Evolutionary conservation across 2,113 vertebrate species (phyloP).

Genomic region (Collichthys lucidus): DNA sequence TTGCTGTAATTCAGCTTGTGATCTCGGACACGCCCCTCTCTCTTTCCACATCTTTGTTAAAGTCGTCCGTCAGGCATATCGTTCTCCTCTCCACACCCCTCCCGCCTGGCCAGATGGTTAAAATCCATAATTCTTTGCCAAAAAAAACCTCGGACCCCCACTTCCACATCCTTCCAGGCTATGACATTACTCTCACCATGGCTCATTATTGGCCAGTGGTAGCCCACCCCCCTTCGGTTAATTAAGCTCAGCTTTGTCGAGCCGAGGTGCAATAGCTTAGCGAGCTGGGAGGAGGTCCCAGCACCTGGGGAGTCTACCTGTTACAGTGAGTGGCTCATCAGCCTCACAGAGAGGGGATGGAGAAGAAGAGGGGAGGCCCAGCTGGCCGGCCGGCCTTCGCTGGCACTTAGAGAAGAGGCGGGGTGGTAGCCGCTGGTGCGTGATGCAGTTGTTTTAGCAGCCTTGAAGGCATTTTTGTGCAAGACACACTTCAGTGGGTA

Average conservation of each 20-base stretch:
- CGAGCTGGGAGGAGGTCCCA: slow-evolving; percentile 80
- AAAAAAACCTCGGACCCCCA: slow-evolving; percentile 55
- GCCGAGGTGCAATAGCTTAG: slow-evolving; percentile 87
- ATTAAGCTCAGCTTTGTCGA: slow-evolving; percentile 96
- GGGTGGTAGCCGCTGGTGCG: slow-evolving; percentile 71
- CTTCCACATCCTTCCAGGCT: slow-evolving; percentile 61
- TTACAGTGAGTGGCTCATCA: slow-evolving; percentile 80
- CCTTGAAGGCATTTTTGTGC: slow-evolving; percentile 59
- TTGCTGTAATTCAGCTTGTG: slow-evolving; percentile 89
- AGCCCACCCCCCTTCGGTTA: slow-evolving; percentile 85
- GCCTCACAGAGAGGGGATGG: slow-evolving; percentile 73
- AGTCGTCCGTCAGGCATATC: slow-evolving; percentile 87
- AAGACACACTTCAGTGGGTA: slow-evolving; percentile 28
- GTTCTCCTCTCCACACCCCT: slow-evolving; percentile 64
- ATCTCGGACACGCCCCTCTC: slow-evolving; percentile 89
- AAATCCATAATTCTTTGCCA: slow-evolving; percentile 97
- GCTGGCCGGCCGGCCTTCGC: slow-evolving; percentile 64
- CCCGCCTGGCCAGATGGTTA: slow-evolving; percentile 92
- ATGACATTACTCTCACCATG: slow-evolving; percentile 74
- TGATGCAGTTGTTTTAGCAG: slow-evolving; percentile 83
- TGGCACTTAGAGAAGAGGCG: slow-evolving; percentile 44
- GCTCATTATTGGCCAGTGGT: slow-evolving; percentile 89
- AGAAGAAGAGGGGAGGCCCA: slow-evolving; percentile 60
- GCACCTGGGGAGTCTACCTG: slow-evolving; percentile 94
- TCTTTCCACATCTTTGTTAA: slow-evolving; percentile 90